A percentile compares a stretch with the other conserved stretches of the same genome.
Evolutionary conservation across 2,113 vertebrate species (phyloP).

Genomic region (Galbula dea): DNA sequence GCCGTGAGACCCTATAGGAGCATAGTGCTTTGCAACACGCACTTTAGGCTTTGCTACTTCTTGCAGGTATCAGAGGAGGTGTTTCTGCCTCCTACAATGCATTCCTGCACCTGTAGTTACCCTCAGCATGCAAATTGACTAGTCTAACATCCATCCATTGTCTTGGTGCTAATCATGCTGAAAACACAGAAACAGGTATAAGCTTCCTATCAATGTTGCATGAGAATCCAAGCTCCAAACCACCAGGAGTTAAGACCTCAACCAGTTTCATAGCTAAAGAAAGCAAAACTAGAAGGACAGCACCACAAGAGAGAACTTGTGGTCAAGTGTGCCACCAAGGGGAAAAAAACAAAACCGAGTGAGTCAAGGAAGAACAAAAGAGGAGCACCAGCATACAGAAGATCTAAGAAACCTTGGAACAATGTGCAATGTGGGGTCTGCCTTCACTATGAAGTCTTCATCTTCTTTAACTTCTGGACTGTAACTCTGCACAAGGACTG

Average conservation of each 20-base stretch:
- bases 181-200: neutral
- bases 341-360: neutral
- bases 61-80: too few species aligned
- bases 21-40: fast-evolving
- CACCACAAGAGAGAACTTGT: neutral
- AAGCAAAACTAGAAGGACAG: neutral
- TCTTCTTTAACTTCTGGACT: neutral
- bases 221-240: neutral
- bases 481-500: neutral
- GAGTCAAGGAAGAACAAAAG: slow-evolving; percentile 15
- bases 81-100: neutral
- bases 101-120: too few species aligned
- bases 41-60: too few species aligned
- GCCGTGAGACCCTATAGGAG: neutral
- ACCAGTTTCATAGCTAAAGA: neutral
- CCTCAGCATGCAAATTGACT: too few species aligned
- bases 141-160: neutral
- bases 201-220: neutral
- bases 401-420: neutral
- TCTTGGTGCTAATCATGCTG: neutral
- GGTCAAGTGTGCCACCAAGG: slow-evolving; percentile 73
- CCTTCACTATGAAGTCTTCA: fast-evolving
- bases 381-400: neutral
- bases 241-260: neutral
- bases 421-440: neutral